Evolutionary conservation across 2,797 vertebrate genomes (phyloP), one percentile per base, ranked within the genome.

Genomic region (Mormyrus hasselquistii): DNA sequence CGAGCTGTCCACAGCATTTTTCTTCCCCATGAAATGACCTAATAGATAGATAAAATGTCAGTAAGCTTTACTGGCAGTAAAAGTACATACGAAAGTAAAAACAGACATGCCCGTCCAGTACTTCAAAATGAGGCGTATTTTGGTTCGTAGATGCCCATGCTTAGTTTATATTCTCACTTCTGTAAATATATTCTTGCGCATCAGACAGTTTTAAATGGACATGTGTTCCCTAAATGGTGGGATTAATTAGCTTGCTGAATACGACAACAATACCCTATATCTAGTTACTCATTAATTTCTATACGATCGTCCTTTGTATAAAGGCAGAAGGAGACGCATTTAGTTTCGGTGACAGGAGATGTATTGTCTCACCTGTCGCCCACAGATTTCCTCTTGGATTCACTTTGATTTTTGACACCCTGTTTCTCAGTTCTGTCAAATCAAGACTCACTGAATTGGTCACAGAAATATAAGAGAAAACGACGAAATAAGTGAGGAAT

Each of bases 1-100:
- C 0, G 95, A 93, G 53, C 92, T 69, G n/a, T 96, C 95, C 6
- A 93, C 83, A 29, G 96, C 92, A 0, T 97, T 99, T 92, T 98
- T 99, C 95, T 99, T 99, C 2, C 98, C 98, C 98, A 99, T 99
- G 93, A 99, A 98, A 92, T 98, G 98, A 88, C 98, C 98, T 97
- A 73, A 52, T 62, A 41, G 0, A 84, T n/a, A 86, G 22, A 84
- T 34, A 86, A 85, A 4, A 87, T n/a, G 16, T 22, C 34, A 44
- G 19, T 84, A 47, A 50, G 79, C 50, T 16, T 19, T 22, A 79
- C 12, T 73, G 4, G 95, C 90, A 57, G 53, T 49, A 8, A 87
- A 86, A 22, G 14, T 44, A 90, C 41, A 50, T 10, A 55, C 2
- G 41, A 52, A 84, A 87, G 29, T 9, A 14, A 53, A 52, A 49